A percentile compares a stretch with the other conserved stretches of the same genome.
These are phyloP conservation scores for Acrocyrtus sp. DNA, from an alignment of 2,888 invertebrate species.

Conservation along the genomic window DNA sequence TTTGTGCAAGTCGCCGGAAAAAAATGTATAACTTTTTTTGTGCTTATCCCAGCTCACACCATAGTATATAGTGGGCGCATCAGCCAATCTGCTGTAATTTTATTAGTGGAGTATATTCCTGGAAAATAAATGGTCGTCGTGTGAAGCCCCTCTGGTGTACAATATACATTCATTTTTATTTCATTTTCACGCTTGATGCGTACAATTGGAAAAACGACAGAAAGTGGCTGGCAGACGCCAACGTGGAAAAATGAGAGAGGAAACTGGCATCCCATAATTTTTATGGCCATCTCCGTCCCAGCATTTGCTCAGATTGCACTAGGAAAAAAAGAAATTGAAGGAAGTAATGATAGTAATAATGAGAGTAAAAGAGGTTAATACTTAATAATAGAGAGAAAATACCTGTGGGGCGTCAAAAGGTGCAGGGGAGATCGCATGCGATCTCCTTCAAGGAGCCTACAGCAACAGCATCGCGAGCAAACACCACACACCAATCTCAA, in stretches of 20 bases:
- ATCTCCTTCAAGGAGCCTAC: too few relatives aligned
- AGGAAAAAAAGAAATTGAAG: slow-evolving; percentile 15
- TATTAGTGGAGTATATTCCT: too few relatives aligned
- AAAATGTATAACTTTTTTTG: too few relatives aligned
- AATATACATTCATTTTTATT: too few relatives aligned
- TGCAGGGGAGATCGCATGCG: slow-evolving; percentile 14
- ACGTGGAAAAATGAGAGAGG: neutral
- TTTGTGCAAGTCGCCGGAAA: too few relatives aligned
- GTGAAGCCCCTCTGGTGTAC: too few relatives aligned
- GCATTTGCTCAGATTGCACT: neutral
- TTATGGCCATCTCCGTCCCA: neutral
- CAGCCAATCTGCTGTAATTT: too few relatives aligned
- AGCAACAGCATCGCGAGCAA: neutral
- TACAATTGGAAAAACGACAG: too few relatives aligned
- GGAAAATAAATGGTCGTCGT: too few relatives aligned
- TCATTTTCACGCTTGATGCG: too few relatives aligned
- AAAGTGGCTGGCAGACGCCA: slow-evolving; percentile 21
- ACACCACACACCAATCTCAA: neutral
- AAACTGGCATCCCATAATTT: slow-evolving; percentile 10
- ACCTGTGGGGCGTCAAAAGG: slow-evolving; percentile 46
- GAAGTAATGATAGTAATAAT: slow-evolving; percentile 45
- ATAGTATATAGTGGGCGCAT: too few relatives aligned
- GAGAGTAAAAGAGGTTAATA: slow-evolving; percentile 45
- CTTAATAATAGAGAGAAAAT: slow-evolving; percentile 48
- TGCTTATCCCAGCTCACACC: too few relatives aligned